Base-by-base conservation (phyloP, 2,113 vertebrate genomes). In the Leucosticte australis region DNA sequence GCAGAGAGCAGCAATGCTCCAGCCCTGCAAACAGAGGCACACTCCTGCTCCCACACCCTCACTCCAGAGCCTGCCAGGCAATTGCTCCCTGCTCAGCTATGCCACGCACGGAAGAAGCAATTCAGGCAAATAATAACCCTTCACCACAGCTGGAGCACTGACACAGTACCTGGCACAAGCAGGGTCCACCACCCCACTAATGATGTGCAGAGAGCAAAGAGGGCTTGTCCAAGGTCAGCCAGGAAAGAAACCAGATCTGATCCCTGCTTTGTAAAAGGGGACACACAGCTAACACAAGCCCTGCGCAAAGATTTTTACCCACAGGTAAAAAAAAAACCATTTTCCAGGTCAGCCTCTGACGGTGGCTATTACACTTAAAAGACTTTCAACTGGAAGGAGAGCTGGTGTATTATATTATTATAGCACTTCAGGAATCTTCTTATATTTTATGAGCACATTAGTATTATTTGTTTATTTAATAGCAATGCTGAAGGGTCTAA, bases 401-500 rank as follows among this genome's bases (percentile, higher is more conserved):
- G 53, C 73, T 77, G 56, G 33, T 55, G 80, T 95, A 83, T 92
- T 94, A 83, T 71, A 90, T 92, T 94, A 88, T 83, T 94, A 79
- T 18, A 96, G 80, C 76, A 93, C 95, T 93, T 95, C 60, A 93
- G 49, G 80, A 94, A 90, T 92, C 88, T 95, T 95, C 56, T 59
- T 78, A 2, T 92, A 93, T 92, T 97, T 96, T 96, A 96, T 68
- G 80, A 94, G 81, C 44, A 53, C 86, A 84, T 94, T 97, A 96
- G 88, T 96, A 96, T 90, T 96, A 94, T 96, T 97, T 97, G 95
- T 96, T 96, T 96, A 97, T 94, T 96, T 96, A 96, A 97, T 87
- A 94, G 86, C 83, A 89, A 78, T 64, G 83, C 83, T 97, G 95
- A 97, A 93, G 86, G 86, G 94, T 76, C 95, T 89, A 96, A 96